Conservation (phyloP, 1,140 invertebrate species). For the Eriosoma lanigerum region DNA sequence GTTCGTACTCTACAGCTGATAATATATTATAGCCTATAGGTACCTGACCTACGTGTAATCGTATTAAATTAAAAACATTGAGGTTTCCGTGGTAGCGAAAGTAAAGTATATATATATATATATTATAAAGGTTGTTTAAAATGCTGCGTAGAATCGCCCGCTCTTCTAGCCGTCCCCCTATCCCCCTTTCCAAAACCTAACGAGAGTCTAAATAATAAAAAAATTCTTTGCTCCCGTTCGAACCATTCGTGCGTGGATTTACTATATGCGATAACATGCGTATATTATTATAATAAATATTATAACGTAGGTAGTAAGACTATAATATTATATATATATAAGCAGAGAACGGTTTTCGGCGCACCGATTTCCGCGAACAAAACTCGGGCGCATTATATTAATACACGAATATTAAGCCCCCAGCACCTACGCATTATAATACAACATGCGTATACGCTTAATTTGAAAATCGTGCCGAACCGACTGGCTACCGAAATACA, state of each 20-base stretch:
- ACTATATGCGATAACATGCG: conserved; percentile 1
- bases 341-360: background rate
- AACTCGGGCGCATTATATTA: background rate
- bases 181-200: too few species aligned
- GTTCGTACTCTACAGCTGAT: too few species aligned
- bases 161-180: too few species aligned
- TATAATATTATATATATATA: background rate
- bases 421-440: too few species aligned
- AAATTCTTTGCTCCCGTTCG: background rate
- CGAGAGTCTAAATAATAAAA: background rate
- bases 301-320: background rate
- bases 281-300: background rate
- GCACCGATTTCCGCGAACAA: background rate
- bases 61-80: too few species aligned
- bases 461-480: background rate
- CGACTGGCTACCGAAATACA: too few species aligned
- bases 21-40: too few species aligned
- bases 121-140: background rate
- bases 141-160: background rate
- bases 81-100: too few species aligned
- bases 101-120: too few species aligned
- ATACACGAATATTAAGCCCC: too few species aligned
- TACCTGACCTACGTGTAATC: too few species aligned
- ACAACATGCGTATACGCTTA: background rate
- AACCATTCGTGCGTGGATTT: conserved; percentile 15